Evolutionary conservation across 1,140 invertebrate genomes (phyloP).

Genomic region (Meloidogyne hapla): DNA sequence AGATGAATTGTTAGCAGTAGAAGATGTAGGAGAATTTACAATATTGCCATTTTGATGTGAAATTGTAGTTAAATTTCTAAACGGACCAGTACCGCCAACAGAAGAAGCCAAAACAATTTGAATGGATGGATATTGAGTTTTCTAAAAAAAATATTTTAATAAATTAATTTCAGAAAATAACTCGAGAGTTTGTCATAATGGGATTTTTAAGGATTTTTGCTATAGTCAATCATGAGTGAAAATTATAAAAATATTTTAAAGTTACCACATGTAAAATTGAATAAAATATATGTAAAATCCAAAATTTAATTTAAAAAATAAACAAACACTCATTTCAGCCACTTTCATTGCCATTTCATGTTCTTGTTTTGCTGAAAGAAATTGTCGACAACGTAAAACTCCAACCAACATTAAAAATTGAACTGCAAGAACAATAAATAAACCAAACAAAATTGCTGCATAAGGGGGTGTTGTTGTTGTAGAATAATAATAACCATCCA

Average conservation of each 20-base stretch:
- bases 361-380: constrained; percentile 38
- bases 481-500: neutral
- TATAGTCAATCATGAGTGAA: too few relatives aligned
- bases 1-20: constrained; percentile 3
- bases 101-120: constrained; percentile 35
- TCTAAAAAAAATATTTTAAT: constrained; percentile 26
- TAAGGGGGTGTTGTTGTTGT: constrained; percentile 29
- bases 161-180: neutral
- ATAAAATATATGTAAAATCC: neutral
- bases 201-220: too few relatives aligned
- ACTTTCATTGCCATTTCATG: constrained; percentile 51
- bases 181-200: too few relatives aligned
- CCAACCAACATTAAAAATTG: constrained; percentile 32
- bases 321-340: constrained; percentile 47
- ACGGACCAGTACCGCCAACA: neutral
- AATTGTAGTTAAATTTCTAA: neutral
- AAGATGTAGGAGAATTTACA: neutral
- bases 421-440: constrained; percentile 35
- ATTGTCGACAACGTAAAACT: constrained; percentile 30
- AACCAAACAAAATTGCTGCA: constrained; percentile 26
- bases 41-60: neutral
- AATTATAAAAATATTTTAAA: too few relatives aligned
- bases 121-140: constrained; percentile 31
- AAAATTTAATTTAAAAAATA: neutral
- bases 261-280: too few relatives aligned